Evolutionary conservation across 1,140 invertebrate genomes (phyloP).

Genomic region (Gryllus bimaculatus): DNA sequence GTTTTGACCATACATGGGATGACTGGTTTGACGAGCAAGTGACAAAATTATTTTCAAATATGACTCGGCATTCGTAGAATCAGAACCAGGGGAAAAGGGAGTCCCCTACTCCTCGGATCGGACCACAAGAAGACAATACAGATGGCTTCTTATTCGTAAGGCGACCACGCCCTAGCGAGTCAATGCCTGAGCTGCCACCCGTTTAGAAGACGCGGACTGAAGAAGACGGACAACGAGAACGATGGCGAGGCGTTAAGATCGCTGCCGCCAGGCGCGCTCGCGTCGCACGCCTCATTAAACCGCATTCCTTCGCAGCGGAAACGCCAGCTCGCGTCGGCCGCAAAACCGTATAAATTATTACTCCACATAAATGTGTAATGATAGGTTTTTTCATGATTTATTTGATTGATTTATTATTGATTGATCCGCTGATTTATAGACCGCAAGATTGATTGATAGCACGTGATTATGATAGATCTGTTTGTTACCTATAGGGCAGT

Average conservation of each 20-base stretch:
- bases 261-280: neutral
- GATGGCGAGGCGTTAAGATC: too few relatives aligned
- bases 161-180: too few relatives aligned
- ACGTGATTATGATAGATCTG: neutral
- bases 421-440: slow-evolving; percentile 4
- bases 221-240: neutral
- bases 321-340: neutral
- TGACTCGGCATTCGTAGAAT: too few relatives aligned
- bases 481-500: neutral
- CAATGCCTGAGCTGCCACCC: too few relatives aligned
- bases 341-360: slow-evolving; percentile 2
- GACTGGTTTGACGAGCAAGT: too few relatives aligned
- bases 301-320: neutral
- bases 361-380: slow-evolving; percentile 1
- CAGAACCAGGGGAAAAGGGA: too few relatives aligned
- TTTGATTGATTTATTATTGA: slow-evolving; percentile 6
- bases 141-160: too few relatives aligned
- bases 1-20: too few relatives aligned
- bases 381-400: slow-evolving; percentile 6
- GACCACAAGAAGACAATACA: too few relatives aligned
- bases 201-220: neutral
- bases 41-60: too few relatives aligned
- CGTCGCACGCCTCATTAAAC: neutral
- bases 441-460: neutral
- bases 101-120: too few relatives aligned